Base-by-base conservation (phyloP, 2,797 vertebrate genomes). In the Scleropages formosus region DNA sequence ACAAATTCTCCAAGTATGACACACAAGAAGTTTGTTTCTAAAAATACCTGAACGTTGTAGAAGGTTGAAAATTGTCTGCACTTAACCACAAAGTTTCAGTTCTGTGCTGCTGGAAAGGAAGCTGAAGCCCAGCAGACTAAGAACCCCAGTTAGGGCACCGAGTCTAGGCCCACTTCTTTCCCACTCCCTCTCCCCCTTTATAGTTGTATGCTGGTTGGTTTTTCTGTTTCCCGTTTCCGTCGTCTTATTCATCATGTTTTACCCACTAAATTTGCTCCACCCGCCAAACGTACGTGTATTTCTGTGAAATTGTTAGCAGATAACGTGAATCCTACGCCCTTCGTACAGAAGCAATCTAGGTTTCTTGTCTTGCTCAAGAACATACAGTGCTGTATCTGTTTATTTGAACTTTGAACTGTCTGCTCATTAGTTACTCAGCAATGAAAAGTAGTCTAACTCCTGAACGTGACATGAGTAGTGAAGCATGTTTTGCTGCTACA, bases 381-480 rank as follows among this genome's bases (percentile, higher is more conserved):
- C 20, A 24, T 22, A 61, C 22, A 20, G 62, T 11, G 22, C n/a
- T n/a, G n/a, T n/a, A n/a, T n/a, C n/a, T n/a, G n/a, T 39, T 62
- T 20, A 62, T 24, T 62, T 62, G 60, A 62, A 62, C 60, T 62
- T 24, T 62, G 60, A 9, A 62, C 60, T 20, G n/a, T 11, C n/a
- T 62, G 60, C 26, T 39, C 31, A 39, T 2, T 39, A 39, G 31
- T 2, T 39, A 39, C 6, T 39, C 31, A 39, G 6, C 31, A 39
- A 39, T 39, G 31, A 39, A 31, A 39, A 39, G 31, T 31, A n/a
- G n/a, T n/a, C n/a, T n/a, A n/a, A n/a, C 31, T 39, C 31, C 31
- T 39, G 6, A 39, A 2, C 31, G 31, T 2, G 39, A 6, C 31
- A n/a, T n/a, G n/a, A 39, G 31, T 31, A 39, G n/a, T n/a, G n/a